Base-by-base conservation (phyloP, 2,797 vertebrate species). In the Enoplosus armatus region DNA sequence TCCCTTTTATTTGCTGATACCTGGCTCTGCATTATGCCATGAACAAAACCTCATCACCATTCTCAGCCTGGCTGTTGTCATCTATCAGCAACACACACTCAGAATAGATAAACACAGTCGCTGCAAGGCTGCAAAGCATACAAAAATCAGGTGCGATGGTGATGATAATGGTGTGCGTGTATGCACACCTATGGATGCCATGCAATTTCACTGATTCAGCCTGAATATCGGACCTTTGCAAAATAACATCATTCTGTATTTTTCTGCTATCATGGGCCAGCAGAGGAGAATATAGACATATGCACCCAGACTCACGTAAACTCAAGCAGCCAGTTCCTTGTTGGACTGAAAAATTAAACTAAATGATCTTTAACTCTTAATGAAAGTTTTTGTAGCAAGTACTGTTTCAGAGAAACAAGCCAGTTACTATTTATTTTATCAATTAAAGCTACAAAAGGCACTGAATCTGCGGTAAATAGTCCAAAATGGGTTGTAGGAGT, bases 1-100 rank as follows among this genome's bases (percentile, higher is more conserved):
- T 83, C 80, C 79, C 83, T 83, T 84, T 83, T 87, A 89, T 91
- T 90, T 91, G 87, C 89, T 83, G 90, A 91, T 94, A 91, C 87
- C 84, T 80, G 79, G 81, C 69, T 85, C 85, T 82, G 80, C 85
- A 92, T 91, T 88, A 87, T 82, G 75, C 86, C 81, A 60, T 55
- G 82, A 87, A 90, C 86, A 88, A 89, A 90, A 89, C 73, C 90
- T 91, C 87, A 87, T 93, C 86, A 87, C 86, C 86, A 85, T 87
- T 91, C 86, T 81, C 78, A 75, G 72, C 84, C 69, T 27, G 50
- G 77, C 76, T 89, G 76, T 79, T 92, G 89, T 90, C 86, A 89
- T 89, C 72, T 84, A 91, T 90, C 87, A 87, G 86, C 80, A 51
- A 87, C 76, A 75, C 83, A 72, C 80, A 72, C 70, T 71, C 74